A percentile compares a stretch with the other conserved stretches of the same genome.
phyloP scores from a whole-genome alignment of 2,797 vertebrate genomes.

The Spheniscus humboldti region DNA sequence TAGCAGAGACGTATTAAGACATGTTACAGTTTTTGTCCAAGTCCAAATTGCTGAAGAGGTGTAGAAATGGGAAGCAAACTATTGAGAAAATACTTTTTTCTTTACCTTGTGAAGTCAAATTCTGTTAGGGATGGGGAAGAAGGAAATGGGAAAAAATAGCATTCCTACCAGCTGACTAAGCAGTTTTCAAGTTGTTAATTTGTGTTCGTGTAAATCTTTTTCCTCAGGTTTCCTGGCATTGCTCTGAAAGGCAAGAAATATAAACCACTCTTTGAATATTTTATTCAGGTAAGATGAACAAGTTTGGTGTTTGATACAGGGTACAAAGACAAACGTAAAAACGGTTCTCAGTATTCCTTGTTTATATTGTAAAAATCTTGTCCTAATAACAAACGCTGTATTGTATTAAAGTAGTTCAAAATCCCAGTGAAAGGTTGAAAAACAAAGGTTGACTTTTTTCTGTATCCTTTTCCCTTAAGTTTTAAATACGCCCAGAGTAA shows the following conservation, averaged over 20 bases:
- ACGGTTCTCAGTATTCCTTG: neutral
- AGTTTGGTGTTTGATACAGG: neutral
- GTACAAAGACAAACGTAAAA: neutral
- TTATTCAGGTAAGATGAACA: constrained; percentile 82
- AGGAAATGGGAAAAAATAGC: neutral
- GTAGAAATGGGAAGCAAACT: neutral
- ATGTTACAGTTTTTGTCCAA: fast-evolving
- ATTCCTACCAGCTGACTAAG: neutral
- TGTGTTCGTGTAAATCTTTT: neutral
- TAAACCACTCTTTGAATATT: constrained; percentile 92
- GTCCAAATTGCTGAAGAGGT: neutral
- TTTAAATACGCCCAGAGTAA: neutral
- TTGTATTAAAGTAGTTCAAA: neutral
- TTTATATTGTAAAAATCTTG: neutral
- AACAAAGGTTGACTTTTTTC: neutral
- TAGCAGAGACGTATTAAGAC: neutral
- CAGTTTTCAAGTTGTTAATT: neutral
- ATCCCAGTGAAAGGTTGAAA: neutral
- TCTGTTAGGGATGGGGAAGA: neutral
- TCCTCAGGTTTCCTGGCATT: constrained; percentile 88
- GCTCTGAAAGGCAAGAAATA: constrained; percentile 91
- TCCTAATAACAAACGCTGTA: neutral
- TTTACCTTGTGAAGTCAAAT: neutral
- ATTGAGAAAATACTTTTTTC: neutral
- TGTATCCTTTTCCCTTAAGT: neutral